Conservation (phyloP, 2,888 invertebrate genomes). For the Stictocephala bisonia region DNA sequence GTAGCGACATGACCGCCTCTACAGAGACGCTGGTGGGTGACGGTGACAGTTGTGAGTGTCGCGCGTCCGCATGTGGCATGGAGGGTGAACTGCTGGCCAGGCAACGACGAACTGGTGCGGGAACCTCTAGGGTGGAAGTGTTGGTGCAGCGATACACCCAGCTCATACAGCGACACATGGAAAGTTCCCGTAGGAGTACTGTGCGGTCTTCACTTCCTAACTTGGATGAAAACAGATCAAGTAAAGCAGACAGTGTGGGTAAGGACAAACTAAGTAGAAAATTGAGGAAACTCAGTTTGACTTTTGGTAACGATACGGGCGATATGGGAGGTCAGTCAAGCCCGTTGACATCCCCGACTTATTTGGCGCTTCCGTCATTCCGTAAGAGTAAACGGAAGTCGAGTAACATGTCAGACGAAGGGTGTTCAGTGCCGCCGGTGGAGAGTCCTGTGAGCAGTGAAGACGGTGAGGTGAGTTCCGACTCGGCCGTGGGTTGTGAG, state of each 20-base stretch:
- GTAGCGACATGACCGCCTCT: slow-evolving; percentile 45
- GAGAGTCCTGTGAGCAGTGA: slow-evolving; percentile 37
- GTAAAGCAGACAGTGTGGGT: background rate
- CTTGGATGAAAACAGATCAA: slow-evolving; percentile 15
- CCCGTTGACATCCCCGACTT: slow-evolving; percentile 31
- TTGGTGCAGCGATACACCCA: slow-evolving; percentile 34
- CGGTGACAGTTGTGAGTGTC: slow-evolving; percentile 31
- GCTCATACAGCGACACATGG: slow-evolving; percentile 42
- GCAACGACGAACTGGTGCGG: slow-evolving; percentile 25
- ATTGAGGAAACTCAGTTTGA: slow-evolving; percentile 38
- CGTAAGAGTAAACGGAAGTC: slow-evolving; percentile 38
- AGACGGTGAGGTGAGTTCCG: slow-evolving; percentile 35
- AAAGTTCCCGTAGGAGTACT: slow-evolving; percentile 12
- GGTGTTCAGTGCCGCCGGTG: slow-evolving; percentile 35
- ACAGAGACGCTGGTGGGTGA: slow-evolving; percentile 44
- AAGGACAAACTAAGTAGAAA: slow-evolving; percentile 38
- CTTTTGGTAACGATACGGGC: slow-evolving; percentile 25
- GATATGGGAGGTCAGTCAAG: background rate
- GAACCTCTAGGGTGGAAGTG: slow-evolving; percentile 33
- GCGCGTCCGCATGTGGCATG: background rate
- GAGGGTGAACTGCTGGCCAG: background rate
- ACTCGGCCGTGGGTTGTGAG: slow-evolving; percentile 46
- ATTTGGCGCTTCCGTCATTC: slow-evolving; percentile 43
- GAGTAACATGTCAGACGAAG: slow-evolving; percentile 45
- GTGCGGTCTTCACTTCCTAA: slow-evolving; percentile 32